Evolutionary conservation across 2,113 vertebrate genomes (phyloP).

Genomic region (Silurus meridionalis): DNA sequence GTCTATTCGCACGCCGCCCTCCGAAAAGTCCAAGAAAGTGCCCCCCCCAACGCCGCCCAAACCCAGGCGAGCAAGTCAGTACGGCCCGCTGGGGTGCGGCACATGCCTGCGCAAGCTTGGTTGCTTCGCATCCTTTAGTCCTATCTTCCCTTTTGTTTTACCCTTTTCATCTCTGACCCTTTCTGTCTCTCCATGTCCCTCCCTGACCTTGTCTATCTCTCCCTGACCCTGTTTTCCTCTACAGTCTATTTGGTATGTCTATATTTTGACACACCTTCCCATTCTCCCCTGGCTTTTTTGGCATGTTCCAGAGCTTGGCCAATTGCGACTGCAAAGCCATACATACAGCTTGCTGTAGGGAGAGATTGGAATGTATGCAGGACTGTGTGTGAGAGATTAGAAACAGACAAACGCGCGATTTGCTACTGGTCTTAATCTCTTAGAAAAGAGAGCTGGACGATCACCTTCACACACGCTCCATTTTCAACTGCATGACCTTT

Average conservation of each 20-base stretch:
- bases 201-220: background rate
- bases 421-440: constrained; percentile 11
- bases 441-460: constrained; percentile 42
- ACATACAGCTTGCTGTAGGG: constrained; percentile 46
- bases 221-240: background rate
- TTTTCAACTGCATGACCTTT: constrained; percentile 3
- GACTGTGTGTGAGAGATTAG: constrained; percentile 2
- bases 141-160: constrained; percentile 18
- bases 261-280: background rate
- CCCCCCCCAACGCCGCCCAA: constrained; percentile 80
- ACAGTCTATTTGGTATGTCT: constrained; percentile 12
- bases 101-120: constrained; percentile 64
- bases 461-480: constrained; percentile 55
- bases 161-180: background rate
- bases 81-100: constrained; percentile 65
- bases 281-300: constrained; percentile 53
- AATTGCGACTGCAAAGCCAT: constrained; percentile 50
- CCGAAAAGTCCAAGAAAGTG: constrained; percentile 77
- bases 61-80: constrained; percentile 82
- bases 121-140: constrained; percentile 16
- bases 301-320: constrained; percentile 70
- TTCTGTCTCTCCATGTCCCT: background rate
- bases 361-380: constrained; percentile 34
- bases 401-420: background rate
- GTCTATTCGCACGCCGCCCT: constrained; percentile 71